These are phyloP conservation scores for Coregonus sp. DNA, from an alignment of 2,797 vertebrate genomes.

Conservation along the genomic window DNA sequence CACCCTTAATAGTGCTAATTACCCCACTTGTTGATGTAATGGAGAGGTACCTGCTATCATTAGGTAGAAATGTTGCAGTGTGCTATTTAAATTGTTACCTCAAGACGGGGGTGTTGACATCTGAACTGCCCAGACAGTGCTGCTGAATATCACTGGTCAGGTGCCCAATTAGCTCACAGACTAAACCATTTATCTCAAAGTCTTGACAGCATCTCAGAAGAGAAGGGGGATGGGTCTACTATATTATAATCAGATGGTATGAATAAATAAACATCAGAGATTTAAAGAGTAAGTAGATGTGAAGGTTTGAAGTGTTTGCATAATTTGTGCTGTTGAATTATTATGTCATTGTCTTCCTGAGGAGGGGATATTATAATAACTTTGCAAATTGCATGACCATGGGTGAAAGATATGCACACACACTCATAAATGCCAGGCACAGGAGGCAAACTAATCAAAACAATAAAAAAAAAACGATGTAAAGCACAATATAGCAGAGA, in stretches of 20 bases:
- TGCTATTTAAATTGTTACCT: constrained; percentile 38
- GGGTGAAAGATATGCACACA: neutral
- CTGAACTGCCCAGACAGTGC: constrained; percentile 22
- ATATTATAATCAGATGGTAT: neutral
- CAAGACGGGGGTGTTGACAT: constrained; percentile 31
- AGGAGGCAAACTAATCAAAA: neutral
- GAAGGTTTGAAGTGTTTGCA: neutral
- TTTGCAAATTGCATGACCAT: neutral
- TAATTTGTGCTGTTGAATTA: neutral
- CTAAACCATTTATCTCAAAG: constrained; percentile 19
- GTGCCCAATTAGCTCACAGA: constrained; percentile 13
- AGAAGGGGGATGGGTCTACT: neutral
- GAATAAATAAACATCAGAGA: neutral
- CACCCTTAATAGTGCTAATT: constrained; percentile 50
- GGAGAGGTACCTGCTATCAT: constrained; percentile 31
- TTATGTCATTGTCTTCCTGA: neutral
- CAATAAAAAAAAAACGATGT: too few species aligned
- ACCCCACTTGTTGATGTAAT: constrained; percentile 33
- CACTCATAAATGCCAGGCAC: neutral
- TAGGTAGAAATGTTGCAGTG: constrained; percentile 29
- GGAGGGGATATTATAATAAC: neutral
- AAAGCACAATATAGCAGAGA: neutral
- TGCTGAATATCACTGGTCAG: constrained; percentile 18
- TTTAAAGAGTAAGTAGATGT: neutral
- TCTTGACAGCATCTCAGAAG: constrained; percentile 4